Evolutionary conservation across 2,113 vertebrate species (phyloP).

Genomic region (Polypterus bichir): DNA sequence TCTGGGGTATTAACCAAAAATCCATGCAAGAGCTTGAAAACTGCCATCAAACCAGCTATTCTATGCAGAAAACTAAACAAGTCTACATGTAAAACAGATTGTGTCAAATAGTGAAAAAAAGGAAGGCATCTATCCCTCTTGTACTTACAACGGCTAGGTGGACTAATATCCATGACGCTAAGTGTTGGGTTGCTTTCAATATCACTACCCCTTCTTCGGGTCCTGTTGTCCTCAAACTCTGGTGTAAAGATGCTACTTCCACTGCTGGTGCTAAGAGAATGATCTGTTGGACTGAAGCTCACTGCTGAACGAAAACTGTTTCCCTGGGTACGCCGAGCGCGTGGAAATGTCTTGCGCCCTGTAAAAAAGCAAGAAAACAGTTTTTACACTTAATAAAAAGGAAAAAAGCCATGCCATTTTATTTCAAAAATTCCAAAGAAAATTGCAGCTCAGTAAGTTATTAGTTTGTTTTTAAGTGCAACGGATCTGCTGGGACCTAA

Average conservation of each 20-base stretch:
- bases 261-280: constrained; percentile 87
- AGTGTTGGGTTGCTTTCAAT: constrained; percentile 77
- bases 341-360: constrained; percentile 95
- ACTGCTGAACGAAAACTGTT: constrained; percentile 82
- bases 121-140: not conserved
- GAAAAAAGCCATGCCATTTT: no score
- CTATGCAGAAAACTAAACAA: no score
- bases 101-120: no score
- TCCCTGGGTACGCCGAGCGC: constrained; percentile 83
- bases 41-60: no score
- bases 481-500: no score
- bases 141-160: constrained; percentile 88
- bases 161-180: constrained; percentile 95
- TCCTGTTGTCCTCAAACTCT: constrained; percentile 74
- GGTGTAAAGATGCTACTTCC: constrained; percentile 89
- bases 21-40: no score
- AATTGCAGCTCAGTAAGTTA: not conserved
- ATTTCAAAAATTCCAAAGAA: no score
- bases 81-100: no score
- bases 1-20: no score
- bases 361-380: constrained; percentile 4
- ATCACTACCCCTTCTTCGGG: constrained; percentile 76
- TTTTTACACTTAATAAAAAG: not conserved
- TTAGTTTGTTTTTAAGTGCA: no score
- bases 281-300: constrained; percentile 87